Conservation (phyloP, 2,888 invertebrate genomes). For the Scaptomyza tumidula region DNA sequence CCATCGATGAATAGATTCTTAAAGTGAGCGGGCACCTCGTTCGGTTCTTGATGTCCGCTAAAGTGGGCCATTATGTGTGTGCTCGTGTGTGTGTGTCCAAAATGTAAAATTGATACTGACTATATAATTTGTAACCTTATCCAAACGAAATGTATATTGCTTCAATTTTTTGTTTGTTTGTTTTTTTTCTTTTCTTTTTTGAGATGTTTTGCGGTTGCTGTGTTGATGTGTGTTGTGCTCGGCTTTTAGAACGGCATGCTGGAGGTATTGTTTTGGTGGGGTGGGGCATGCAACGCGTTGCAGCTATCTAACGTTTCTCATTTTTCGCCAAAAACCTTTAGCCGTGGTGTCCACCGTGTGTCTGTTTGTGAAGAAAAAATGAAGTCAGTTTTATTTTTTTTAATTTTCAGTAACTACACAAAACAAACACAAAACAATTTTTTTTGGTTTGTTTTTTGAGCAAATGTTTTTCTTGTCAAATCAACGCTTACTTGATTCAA, state of each 20-base stretch:
- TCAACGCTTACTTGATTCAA: conserved; percentile 43
- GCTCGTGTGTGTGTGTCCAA: conserved; percentile 6
- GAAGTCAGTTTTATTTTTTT: background rate
- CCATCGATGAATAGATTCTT: conserved; percentile 79
- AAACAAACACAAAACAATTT: conserved; percentile 6
- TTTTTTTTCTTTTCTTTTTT: too few relatives aligned
- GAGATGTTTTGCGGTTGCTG: conserved; percentile 5
- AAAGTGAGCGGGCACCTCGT: conserved; percentile 74
- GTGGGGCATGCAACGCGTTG: conserved; percentile 35
- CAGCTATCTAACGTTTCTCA: conserved; percentile 42
- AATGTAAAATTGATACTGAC: background rate
- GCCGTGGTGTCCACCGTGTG: conserved; percentile 14
- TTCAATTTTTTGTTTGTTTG: background rate
- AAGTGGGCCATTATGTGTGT: conserved; percentile 65
- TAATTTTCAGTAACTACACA: conserved; percentile 22
- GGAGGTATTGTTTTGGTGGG: conserved; percentile 23
- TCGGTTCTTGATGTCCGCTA: conserved; percentile 59
- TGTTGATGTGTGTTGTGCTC: conserved; percentile 14
- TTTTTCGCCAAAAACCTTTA: conserved; percentile 29
- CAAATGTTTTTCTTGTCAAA: background rate
- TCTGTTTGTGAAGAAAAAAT: conserved; percentile 18
- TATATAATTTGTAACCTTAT: conserved; percentile 31
- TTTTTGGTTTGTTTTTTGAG: background rate
- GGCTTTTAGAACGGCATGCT: conserved; percentile 54
- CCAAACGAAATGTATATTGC: conserved; percentile 28